phyloP scores from a whole-genome alignment of 2,113 vertebrate species.

The Scalopus aquaticus region DNA sequence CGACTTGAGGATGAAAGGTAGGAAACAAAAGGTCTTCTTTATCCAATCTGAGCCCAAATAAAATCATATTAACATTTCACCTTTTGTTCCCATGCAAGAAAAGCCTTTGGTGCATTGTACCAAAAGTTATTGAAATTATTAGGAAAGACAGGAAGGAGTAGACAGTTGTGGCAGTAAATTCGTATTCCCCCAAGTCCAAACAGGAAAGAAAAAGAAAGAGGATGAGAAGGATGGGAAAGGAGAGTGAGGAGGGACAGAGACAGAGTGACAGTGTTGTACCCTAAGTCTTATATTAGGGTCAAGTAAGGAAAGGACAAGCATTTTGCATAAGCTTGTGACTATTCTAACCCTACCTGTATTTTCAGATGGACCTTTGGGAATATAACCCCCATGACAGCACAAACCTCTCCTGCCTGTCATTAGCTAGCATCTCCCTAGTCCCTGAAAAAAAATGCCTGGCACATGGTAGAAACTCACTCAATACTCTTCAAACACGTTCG shows the following conservation, averaged over 20 bases:
- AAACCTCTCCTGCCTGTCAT: background rate
- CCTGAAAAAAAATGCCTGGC: background rate
- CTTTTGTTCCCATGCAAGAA: conserved; percentile 68
- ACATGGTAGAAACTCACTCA: background rate
- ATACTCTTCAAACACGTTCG: conserved; percentile 22
- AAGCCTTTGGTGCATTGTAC: conserved; percentile 48
- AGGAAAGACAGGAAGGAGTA: conserved; percentile 36
- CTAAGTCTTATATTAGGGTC: conserved; percentile 23
- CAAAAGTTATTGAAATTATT: conserved; percentile 72
- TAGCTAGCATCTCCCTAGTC: background rate
- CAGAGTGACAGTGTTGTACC: too few species aligned
- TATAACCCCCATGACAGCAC: background rate
- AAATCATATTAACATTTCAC: conserved; percentile 75
- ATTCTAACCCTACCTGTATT: background rate
- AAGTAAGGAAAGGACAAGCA: background rate
- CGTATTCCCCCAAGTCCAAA: background rate
- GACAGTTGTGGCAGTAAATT: background rate
- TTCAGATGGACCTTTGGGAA: background rate
- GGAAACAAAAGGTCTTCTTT: conserved; percentile 66
- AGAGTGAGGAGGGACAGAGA: background rate
- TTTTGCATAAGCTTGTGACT: background rate
- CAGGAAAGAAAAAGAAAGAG: background rate
- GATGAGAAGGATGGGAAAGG: background rate
- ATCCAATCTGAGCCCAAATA: conserved; percentile 71
- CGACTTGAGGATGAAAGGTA: conserved; percentile 60